phyloP scores from a whole-genome alignment of 2,797 vertebrate genomes.

The Melanotaenia maccullochi region DNA sequence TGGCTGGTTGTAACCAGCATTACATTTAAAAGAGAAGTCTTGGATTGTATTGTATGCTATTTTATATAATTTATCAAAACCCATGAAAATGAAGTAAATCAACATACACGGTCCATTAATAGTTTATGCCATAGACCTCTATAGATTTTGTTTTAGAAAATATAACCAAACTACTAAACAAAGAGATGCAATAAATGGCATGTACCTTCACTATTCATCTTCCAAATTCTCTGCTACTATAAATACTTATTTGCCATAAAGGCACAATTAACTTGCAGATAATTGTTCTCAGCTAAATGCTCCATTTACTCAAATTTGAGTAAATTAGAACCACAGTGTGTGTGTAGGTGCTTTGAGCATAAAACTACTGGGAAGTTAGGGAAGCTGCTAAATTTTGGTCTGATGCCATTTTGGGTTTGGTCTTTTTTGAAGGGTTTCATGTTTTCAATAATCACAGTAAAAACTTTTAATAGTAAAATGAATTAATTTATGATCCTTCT shows the following conservation, averaged over 20 bases:
- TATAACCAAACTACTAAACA: background rate
- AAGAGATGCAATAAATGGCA: background rate
- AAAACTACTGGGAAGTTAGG: background rate
- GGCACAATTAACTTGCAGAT: too few relatives aligned
- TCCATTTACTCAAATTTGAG: background rate
- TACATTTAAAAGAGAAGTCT: background rate
- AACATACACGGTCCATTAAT: background rate
- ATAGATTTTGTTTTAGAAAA: background rate
- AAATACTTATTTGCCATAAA: background rate
- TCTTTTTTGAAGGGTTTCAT: too few relatives aligned
- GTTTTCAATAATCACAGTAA: background rate
- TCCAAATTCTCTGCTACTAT: background rate
- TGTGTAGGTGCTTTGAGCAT: background rate
- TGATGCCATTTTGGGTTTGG: too few relatives aligned
- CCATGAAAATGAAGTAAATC: background rate
- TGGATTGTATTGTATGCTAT: background rate
- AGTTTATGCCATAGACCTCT: background rate
- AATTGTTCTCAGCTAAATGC: background rate
- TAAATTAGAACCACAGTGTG: background rate
- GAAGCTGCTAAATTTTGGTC: too few relatives aligned
- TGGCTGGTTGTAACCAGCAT: background rate
- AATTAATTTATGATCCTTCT: conserved; percentile 27
- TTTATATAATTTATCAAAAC: background rate
- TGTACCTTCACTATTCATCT: background rate
- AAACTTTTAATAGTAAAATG: background rate